Percentiles rank a stretch among this genome's conserved stretches.
These are phyloP conservation scores for Otus sunia DNA, from an alignment of 2,113 vertebrate species.

Conservation along the genomic window DNA sequence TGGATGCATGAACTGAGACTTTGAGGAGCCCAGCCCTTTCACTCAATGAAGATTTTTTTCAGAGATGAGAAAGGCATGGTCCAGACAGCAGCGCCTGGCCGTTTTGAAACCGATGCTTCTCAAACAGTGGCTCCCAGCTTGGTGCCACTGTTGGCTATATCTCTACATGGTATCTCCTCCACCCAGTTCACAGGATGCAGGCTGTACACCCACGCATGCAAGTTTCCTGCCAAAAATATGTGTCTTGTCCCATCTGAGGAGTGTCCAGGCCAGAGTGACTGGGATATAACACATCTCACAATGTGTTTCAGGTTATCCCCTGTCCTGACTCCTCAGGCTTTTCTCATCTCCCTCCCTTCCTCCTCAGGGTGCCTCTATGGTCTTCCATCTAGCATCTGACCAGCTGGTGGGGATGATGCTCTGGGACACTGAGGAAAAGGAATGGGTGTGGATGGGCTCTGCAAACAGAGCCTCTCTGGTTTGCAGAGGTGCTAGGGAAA, in stretches of 20 bases:
- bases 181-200: background rate
- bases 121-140: background rate
- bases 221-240: background rate
- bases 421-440: background rate
- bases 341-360: background rate
- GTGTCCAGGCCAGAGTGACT: background rate
- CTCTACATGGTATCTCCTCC: background rate
- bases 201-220: fast-evolving
- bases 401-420: background rate
- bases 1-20: background rate
- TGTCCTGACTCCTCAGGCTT: background rate
- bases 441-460: background rate
- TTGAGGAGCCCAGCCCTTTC: background rate
- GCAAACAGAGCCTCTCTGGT: background rate
- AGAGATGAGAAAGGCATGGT: background rate
- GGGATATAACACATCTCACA: background rate
- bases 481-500: background rate
- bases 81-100: background rate
- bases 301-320: background rate
- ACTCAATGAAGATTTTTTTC: background rate
- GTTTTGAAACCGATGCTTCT: background rate
- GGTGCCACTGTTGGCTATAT: background rate
- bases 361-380: background rate
- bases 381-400: background rate
- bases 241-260: background rate